Conservation (phyloP, 2,797 vertebrate genomes). For the Pseudocheirus occidentalis region DNA sequence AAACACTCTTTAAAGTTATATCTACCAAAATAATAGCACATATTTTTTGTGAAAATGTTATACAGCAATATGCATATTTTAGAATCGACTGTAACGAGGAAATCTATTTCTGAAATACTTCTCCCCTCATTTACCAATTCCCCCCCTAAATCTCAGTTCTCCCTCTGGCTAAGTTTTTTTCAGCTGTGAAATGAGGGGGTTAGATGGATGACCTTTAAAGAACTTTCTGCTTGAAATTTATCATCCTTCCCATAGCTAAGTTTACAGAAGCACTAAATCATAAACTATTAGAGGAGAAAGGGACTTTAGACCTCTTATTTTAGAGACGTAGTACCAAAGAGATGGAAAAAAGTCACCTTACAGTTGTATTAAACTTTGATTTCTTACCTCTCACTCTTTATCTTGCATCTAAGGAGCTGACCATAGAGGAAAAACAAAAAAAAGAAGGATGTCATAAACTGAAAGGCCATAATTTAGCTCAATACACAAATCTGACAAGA, state of each 20-base stretch:
- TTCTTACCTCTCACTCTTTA: constrained; percentile 36
- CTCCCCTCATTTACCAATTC: not conserved
- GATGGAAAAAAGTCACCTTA: not conserved
- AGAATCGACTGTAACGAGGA: not conserved
- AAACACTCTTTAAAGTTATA: not conserved
- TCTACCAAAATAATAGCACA: not conserved
- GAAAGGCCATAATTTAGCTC: constrained; percentile 25
- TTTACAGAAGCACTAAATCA: not conserved
- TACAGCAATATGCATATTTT: not conserved
- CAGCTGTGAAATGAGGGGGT: not conserved
- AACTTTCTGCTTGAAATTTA: not conserved
- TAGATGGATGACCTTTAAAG: not conserved
- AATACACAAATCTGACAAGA: constrained; percentile 44
- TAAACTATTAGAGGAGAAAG: not conserved
- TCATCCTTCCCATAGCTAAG: not conserved
- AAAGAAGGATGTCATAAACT: constrained; percentile 33
- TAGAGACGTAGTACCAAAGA: not conserved
- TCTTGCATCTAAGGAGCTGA: not conserved
- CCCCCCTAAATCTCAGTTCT: not conserved
- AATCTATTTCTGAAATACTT: not conserved
- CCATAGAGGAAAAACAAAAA: not conserved
- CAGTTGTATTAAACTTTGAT: not conserved
- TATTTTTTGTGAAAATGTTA: not conserved
- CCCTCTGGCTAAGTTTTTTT: not conserved
- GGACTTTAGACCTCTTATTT: not conserved